Conservation (phyloP, 2,797 vertebrate genomes). For the Hyperoplus lanceolatus region DNA sequence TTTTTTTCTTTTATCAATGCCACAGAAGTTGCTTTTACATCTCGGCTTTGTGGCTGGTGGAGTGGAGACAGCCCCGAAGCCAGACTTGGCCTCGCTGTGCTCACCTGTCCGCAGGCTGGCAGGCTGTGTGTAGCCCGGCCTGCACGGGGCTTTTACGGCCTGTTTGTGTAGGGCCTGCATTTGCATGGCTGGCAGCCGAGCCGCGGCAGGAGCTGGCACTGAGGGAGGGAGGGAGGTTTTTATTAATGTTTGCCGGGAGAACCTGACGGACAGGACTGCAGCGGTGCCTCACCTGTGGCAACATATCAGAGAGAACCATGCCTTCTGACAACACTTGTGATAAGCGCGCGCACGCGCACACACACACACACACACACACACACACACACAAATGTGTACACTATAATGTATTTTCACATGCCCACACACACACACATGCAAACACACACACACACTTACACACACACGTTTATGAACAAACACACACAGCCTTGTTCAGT, state of each 20-base stretch:
- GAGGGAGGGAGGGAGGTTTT: slow-evolving; percentile 51
- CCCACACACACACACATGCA: slow-evolving; percentile 22
- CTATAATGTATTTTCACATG: slow-evolving; percentile 33
- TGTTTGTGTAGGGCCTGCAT: slow-evolving; percentile 74
- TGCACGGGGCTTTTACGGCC: slow-evolving; percentile 49
- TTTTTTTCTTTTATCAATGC: slow-evolving; percentile 16
- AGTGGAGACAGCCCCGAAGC: slow-evolving; percentile 38
- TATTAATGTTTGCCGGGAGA: slow-evolving; percentile 82
- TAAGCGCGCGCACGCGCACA: slow-evolving; percentile 39
- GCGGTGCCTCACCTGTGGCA: slow-evolving; percentile 61
- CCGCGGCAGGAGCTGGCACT: slow-evolving; percentile 57
- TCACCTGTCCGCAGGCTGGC: slow-evolving; percentile 70
- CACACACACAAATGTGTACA: slow-evolving; percentile 42
- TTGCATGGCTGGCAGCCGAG: slow-evolving; percentile 77
- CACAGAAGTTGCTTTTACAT: slow-evolving; percentile 5
- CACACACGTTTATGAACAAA: slow-evolving; percentile 22
- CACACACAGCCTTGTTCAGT: slow-evolving; percentile 15
- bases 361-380: slow-evolving; percentile 45
- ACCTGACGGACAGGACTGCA: slow-evolving; percentile 84
- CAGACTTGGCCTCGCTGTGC: slow-evolving; percentile 39
- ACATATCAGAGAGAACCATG: slow-evolving; percentile 55
- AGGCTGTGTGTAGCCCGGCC: slow-evolving; percentile 6
- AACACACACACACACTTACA: not conserved
- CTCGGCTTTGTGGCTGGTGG: slow-evolving; percentile 14
- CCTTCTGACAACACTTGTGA: slow-evolving; percentile 49